These are phyloP conservation scores for Megaptera novaeangliae DNA, from an alignment of 2,113 vertebrate species.

Conservation along the genomic window DNA sequence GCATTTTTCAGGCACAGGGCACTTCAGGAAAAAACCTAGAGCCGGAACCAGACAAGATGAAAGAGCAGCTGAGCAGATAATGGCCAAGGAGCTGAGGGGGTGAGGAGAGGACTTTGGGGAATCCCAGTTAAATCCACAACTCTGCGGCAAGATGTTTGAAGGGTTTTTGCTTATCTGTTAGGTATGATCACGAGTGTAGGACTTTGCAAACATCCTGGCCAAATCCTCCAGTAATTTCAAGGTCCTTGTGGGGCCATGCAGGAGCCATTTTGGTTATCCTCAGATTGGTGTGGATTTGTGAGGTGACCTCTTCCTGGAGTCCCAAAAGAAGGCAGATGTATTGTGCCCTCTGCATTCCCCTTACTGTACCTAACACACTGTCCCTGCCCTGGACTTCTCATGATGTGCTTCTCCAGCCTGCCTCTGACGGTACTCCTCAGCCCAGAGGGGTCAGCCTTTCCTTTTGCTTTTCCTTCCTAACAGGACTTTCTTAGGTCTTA, in stretches of 20 bases:
- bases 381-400: background rate
- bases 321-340: background rate
- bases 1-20: background rate
- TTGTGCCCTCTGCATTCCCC: background rate
- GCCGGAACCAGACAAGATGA: background rate
- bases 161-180: background rate
- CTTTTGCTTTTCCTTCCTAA: background rate
- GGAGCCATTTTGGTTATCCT: background rate
- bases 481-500: background rate
- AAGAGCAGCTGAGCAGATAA: background rate
- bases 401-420: background rate
- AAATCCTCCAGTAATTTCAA: background rate
- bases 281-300: background rate
- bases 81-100: background rate
- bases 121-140: background rate
- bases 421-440: background rate
- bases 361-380: background rate
- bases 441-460: background rate
- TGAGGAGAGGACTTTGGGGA: background rate
- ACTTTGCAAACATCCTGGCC: background rate
- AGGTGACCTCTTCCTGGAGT: background rate
- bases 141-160: background rate
- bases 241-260: background rate
- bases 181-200: background rate
- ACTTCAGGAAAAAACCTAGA: background rate